Evolutionary conservation across 2,888 invertebrate genomes (phyloP), one percentile per base, ranked within the genome.

Genomic region (Apamea epomidion): DNA sequence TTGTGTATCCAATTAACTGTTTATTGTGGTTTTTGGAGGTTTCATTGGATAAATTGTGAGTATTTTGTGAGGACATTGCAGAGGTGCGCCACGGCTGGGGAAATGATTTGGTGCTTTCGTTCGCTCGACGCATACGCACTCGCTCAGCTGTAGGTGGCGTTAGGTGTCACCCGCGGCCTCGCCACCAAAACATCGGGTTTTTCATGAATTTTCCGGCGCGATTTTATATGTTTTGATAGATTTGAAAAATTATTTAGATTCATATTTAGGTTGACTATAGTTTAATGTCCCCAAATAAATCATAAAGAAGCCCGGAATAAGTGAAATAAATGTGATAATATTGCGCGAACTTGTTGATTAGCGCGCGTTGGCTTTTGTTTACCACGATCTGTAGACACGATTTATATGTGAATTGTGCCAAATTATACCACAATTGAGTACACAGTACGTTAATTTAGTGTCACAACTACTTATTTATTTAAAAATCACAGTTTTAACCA

Each of bases 31-130:
- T 96, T 97, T 97, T 95, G 95, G 95, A 93, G 92, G 93, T 95
- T 97, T 92, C 94, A 91, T 94, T 92, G 96, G 94, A 95, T 95
- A 95, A 95, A 95, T 93, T 94, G 97, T 97, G 95, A 96, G 97
- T 96, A 97, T 96, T 96, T 96, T 95, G 96, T 94, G 94, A 94
- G 96, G 95, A 97, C 96, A 97, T 97, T 94, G 94, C 94, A 92
- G 96, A 96, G 96, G 96, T 97, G 97, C 97, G 97, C 97, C 97
- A 97, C 97, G 97, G 97, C 94, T 97, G 96, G 97, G 97, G 97
- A 97, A 97, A 97, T 97, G 97, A 97, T 96, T 97, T 96, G 97
- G 97, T 97, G 97, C 97, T 97, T 97, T 97, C 97, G 97, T 96
- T 94, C 93, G 92, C 88, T 90, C 96, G 97, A 96, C 97, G 97